These are phyloP conservation scores for Naja naja DNA, from an alignment of 2,113 vertebrate genomes.

Conservation along the genomic window DNA sequence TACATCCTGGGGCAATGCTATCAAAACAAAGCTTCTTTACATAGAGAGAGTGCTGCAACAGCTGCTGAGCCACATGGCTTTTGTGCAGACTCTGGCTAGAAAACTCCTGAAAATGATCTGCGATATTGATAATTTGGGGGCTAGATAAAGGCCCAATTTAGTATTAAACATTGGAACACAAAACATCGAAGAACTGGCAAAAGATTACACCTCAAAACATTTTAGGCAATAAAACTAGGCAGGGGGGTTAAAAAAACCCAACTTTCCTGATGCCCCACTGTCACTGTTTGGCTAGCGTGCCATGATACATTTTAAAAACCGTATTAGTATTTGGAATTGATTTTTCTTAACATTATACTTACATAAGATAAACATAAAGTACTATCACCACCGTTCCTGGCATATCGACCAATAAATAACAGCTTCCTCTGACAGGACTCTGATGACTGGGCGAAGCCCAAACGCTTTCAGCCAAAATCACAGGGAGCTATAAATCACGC, in stretches of 20 bases:
- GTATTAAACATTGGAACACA: background rate
- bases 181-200: constrained; percentile 39
- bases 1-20: background rate
- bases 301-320: constrained; percentile 46
- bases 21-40: background rate
- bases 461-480: constrained; percentile 84
- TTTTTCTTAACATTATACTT: constrained; percentile 72
- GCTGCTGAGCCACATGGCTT: background rate
- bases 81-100: background rate
- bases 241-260: background rate
- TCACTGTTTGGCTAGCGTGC: constrained; percentile 37
- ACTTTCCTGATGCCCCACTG: constrained; percentile 10
- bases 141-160: background rate
- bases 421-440: constrained; percentile 78
- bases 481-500: constrained; percentile 85
- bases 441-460: constrained; percentile 82
- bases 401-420: constrained; percentile 81
- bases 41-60: background rate
- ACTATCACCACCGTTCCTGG: constrained; percentile 71
- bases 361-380: constrained; percentile 83
- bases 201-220: constrained; percentile 33
- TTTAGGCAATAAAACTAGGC: background rate
- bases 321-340: constrained; percentile 66
- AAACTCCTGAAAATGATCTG: background rate
- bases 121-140: background rate